Conservation (phyloP, 2,797 vertebrate species). For the Clarias platycephalus region DNA sequence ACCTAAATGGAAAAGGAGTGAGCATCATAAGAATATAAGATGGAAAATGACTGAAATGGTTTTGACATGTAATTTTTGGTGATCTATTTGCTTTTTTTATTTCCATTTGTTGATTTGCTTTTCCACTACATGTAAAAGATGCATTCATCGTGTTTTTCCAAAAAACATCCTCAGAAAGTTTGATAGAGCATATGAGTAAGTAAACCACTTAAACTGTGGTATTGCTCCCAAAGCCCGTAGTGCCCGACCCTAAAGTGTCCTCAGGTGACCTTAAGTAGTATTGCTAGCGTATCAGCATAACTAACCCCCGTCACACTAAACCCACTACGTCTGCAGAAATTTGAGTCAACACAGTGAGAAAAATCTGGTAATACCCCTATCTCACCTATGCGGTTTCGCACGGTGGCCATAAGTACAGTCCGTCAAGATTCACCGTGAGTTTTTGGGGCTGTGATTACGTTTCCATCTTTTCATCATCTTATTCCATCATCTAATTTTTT, state of each 20-base stretch:
- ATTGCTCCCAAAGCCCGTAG: conserved; percentile 33
- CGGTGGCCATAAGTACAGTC: no score
- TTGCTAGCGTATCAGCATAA: neutral
- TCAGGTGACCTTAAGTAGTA: conserved; percentile 27
- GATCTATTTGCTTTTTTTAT: neutral
- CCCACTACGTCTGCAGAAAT: no score
- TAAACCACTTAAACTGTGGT: conserved; percentile 57
- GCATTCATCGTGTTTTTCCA: conserved; percentile 80
- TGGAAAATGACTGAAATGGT: neutral
- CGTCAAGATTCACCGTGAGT: no score
- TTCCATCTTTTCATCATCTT: no score
- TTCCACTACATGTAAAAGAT: conserved; percentile 74
- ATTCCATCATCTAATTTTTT: no score
- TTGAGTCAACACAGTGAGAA: no score
- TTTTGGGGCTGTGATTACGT: no score
- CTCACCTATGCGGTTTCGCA: no score
- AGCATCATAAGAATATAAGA: neutral
- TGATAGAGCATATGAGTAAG: conserved; percentile 88
- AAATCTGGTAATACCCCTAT: no score
- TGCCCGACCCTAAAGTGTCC: conserved; percentile 51
- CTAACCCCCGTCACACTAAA: no score
- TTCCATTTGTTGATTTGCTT: conserved; percentile 53
- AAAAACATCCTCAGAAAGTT: conserved; percentile 88
- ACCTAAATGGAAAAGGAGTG: neutral
- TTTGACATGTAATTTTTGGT: neutral